A percentile compares a stretch with the other conserved stretches of the same genome.
Evolutionary conservation across 2,888 invertebrate species (phyloP).

Genomic region (Vannuccia rotundouncinata): DNA sequence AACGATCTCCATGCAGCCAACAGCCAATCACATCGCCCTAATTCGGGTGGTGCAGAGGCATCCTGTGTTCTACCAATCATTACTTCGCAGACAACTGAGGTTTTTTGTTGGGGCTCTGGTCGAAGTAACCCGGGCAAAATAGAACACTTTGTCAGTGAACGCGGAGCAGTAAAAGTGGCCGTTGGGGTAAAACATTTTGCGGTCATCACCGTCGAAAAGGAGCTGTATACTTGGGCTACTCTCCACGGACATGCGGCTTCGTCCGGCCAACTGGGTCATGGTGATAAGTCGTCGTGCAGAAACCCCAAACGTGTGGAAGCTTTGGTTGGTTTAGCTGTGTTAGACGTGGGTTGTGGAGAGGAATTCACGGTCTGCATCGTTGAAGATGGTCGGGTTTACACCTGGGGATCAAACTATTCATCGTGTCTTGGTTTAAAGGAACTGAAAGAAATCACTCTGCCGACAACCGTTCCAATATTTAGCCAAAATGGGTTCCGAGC

Average conservation of each 20-base stretch:
- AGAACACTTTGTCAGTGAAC: slow-evolving; percentile 51
- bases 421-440: slow-evolving; percentile 53
- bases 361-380: slow-evolving; percentile 54
- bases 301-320: slow-evolving; percentile 52
- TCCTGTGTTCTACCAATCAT: background rate
- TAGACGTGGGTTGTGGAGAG: slow-evolving; percentile 54
- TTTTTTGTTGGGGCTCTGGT: slow-evolving; percentile 56
- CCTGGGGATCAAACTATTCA: slow-evolving; percentile 54
- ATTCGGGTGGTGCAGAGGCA: background rate
- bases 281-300: slow-evolving; percentile 51
- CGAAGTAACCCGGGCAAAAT: slow-evolving; percentile 51
- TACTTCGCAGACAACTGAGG: slow-evolving; percentile 50
- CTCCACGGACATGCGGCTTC: slow-evolving; percentile 44
- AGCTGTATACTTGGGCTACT: slow-evolving; percentile 55
- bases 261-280: slow-evolving; percentile 54
- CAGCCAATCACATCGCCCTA: background rate
- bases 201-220: slow-evolving; percentile 55
- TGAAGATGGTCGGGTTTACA: slow-evolving; percentile 51
- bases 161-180: slow-evolving; percentile 50
- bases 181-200: slow-evolving; percentile 53
- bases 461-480: slow-evolving; percentile 46
- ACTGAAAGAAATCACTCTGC: slow-evolving; percentile 44
- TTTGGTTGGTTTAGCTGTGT: slow-evolving; percentile 48
- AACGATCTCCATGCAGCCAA: background rate
- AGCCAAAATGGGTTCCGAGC: slow-evolving; percentile 38